Evolutionary conservation across 2,888 invertebrate species (phyloP).

Genomic region (Drosophila differens): DNA sequence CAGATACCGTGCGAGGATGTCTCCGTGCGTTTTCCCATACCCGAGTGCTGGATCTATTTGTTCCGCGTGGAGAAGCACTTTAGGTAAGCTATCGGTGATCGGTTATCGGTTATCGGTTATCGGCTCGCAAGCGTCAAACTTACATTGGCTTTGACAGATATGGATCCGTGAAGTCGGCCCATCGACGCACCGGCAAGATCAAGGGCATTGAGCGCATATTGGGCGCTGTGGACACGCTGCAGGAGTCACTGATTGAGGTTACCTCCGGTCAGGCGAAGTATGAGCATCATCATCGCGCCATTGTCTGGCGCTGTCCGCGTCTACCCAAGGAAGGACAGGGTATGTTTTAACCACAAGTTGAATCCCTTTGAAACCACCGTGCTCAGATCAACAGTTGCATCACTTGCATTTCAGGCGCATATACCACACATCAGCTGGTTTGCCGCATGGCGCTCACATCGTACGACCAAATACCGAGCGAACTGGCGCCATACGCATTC

Average conservation of each 20-base stretch:
- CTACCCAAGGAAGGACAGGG: constrained; percentile 99
- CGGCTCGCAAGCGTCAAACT: too few relatives aligned
- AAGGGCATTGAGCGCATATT: constrained; percentile 96
- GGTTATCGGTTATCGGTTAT: too few relatives aligned
- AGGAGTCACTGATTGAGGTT: constrained; percentile 96
- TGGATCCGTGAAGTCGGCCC: constrained; percentile 98
- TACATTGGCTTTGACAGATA: constrained; percentile 87
- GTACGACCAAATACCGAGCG: constrained; percentile 98
- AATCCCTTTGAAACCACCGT: background rate
- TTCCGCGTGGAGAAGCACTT: constrained; percentile 99
- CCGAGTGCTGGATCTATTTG: constrained; percentile 99
- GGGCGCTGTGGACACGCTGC: constrained; percentile 95
- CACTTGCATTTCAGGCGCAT: constrained; percentile 90
- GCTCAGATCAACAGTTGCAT: constrained; percentile 34
- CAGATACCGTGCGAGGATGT: constrained; percentile 99
- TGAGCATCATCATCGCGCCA: constrained; percentile 98
- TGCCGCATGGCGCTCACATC: constrained; percentile 97
- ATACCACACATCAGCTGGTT: constrained; percentile 98
- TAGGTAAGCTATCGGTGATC: constrained; percentile 79
- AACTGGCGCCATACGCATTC: constrained; percentile 93
- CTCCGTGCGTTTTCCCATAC: constrained; percentile 97
- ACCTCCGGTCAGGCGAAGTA: constrained; percentile 99
- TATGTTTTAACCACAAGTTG: constrained; percentile 80
- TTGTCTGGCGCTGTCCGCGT: constrained; percentile 99
- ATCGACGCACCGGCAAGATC: constrained; percentile 94